Evolutionary conservation across 2,888 invertebrate genomes (phyloP).

Genomic region (Oscheius sp.): DNA sequence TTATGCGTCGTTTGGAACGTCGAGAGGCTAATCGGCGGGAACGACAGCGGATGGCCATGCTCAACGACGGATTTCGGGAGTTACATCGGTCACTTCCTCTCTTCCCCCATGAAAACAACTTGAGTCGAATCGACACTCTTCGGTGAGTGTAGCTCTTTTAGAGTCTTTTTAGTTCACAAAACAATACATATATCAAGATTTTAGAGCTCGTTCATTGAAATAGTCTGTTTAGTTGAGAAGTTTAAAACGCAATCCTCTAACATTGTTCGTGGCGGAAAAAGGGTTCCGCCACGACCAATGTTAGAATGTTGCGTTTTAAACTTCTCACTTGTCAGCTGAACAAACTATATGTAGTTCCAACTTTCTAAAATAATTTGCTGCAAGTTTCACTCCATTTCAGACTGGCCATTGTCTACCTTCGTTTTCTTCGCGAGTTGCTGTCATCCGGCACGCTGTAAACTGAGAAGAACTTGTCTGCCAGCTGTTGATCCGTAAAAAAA

Average conservation of each 20-base stretch:
- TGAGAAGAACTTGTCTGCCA: constrained; percentile 10
- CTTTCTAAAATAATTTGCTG: neutral
- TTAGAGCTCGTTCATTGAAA: neutral
- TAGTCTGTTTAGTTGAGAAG: neutral
- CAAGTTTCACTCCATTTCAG: neutral
- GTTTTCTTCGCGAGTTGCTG: constrained; percentile 15
- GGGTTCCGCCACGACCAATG: no score
- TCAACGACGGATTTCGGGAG: constrained; percentile 23
- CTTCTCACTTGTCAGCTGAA: no score
- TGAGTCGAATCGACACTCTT: constrained; percentile 26
- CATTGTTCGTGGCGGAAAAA: no score
- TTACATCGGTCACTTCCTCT: constrained; percentile 13
- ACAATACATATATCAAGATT: neutral
- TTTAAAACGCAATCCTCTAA: no score
- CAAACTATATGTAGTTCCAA: no score
- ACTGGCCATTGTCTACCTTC: constrained; percentile 22
- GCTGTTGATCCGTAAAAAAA: constrained; percentile 26
- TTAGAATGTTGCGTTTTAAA: no score
- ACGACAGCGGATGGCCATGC: constrained; percentile 27
- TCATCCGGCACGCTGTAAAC: constrained; percentile 6
- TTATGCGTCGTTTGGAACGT: constrained; percentile 31
- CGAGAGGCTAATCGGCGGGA: constrained; percentile 36
- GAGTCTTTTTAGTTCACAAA: neutral
- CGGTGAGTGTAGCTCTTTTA: neutral
- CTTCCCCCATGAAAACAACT: constrained; percentile 9